Conservation (phyloP, 2,113 vertebrate genomes). For the Actenoides lindsayi region DNA sequence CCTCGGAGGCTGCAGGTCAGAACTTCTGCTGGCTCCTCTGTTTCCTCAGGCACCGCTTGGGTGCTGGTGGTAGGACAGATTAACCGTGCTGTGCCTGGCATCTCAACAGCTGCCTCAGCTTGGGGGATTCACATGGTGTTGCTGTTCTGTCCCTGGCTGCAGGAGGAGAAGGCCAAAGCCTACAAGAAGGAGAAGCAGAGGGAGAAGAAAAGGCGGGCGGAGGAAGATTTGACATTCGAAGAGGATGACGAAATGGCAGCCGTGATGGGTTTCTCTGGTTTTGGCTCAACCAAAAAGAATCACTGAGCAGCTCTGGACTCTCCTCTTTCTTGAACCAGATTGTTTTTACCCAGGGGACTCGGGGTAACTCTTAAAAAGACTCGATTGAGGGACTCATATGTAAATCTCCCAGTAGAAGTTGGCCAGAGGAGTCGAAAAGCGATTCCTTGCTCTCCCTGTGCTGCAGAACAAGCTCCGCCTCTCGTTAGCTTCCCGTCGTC, state of each 20-base stretch:
- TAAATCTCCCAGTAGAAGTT: slow-evolving; percentile 43
- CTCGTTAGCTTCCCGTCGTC: slow-evolving; percentile 40
- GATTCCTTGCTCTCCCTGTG: slow-evolving; percentile 38
- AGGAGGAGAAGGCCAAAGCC: slow-evolving; percentile 98
- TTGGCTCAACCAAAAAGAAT: slow-evolving; percentile 93
- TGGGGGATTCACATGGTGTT: neutral
- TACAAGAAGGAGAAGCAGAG: slow-evolving; percentile 98
- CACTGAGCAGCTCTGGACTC: slow-evolving; percentile 81
- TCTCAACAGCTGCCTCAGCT: neutral
- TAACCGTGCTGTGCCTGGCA: neutral
- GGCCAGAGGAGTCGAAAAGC: slow-evolving; percentile 29
- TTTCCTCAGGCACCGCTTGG: neutral
- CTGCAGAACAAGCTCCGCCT: slow-evolving; percentile 36
- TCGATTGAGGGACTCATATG: slow-evolving; percentile 51
- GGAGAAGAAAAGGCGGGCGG: slow-evolving; percentile 92
- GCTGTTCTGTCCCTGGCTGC: slow-evolving; percentile 13
- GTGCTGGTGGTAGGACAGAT: neutral
- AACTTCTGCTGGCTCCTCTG: neutral
- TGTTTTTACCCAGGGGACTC: slow-evolving; percentile 65
- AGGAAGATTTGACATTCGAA: slow-evolving; percentile 93
- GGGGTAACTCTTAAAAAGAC: slow-evolving; percentile 57
- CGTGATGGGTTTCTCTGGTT: slow-evolving; percentile 98
- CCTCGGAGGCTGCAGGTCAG: neutral
- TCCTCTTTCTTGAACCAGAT: slow-evolving; percentile 25
- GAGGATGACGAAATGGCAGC: slow-evolving; percentile 98